Base-by-base conservation (phyloP, 2,888 invertebrate species). In the Pachycephus smyrnensis region DNA sequence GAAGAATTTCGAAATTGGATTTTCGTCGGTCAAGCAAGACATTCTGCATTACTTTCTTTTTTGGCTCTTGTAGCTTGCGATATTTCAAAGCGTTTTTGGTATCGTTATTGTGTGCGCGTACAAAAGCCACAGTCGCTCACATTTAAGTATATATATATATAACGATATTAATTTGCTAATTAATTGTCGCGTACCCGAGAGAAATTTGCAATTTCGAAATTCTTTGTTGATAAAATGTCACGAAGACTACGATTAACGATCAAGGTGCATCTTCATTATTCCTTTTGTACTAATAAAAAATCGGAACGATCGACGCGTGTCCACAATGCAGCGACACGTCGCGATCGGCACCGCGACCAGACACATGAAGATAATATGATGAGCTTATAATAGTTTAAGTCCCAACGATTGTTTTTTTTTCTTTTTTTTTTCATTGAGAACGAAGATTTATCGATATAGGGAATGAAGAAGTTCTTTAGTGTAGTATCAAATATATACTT, bases 401-500 rank as follows among this genome's bases (percentile, higher is more conserved):
- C 6, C 40, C 40, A 40, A 55, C 9, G 9, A 55, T 55, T 55
- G 33, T 33, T 55, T 55, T 6, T 12, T 12, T 6, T 35, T 9
- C 9, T 35, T 35, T 35, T 55, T 55, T 6, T 55, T 55, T 55
- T 23, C 40, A 9, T 55, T 55, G 23, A 23, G 4, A 23, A 55
- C 23, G 6, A 55, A 23, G 23, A 23, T 55, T 55, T 55, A 23
- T 55, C 40, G 23, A 55, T 55, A 55, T 55, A 55, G 40, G 40
- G 40, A 55, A 55, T 55, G 9, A 55, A 23, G 23, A 55, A 55
- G 9, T 55, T 55, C 40, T 55, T 23, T 55, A 55, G 2, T 82
- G 80, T 83, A 84, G 85, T 87, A 87, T 88, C 88, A 88, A 88
- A 88, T 88, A 87, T 88, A 87, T 81, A 87, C 81, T 83, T 81